Conservation (phyloP, 2,113 vertebrate species). For the Embiotoca jacksoni region DNA sequence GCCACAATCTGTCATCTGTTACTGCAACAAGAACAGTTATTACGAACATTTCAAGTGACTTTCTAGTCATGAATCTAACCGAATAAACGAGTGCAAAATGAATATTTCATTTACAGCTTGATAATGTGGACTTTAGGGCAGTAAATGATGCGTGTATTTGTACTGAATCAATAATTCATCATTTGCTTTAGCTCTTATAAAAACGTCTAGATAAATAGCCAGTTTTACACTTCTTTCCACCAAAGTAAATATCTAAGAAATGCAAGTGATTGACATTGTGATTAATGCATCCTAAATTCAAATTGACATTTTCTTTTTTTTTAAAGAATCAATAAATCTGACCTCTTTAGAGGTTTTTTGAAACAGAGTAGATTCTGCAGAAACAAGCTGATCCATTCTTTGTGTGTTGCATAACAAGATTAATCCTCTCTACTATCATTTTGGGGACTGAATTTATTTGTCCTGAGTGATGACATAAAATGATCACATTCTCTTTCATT, state of each 20-base stretch:
- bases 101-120: background rate
- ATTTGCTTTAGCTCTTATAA: too few species aligned
- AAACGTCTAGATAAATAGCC: too few species aligned
- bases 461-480: slow-evolving; percentile 9
- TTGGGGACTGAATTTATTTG: background rate
- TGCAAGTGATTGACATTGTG: background rate
- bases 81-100: background rate
- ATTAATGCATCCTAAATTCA: background rate
- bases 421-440: slow-evolving; percentile 41
- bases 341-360: background rate
- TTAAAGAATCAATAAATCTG: background rate
- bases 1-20: slow-evolving; percentile 34
- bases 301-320: background rate
- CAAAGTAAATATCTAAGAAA: background rate
- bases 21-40: background rate
- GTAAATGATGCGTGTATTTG: too few species aligned
- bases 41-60: background rate
- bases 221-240: background rate
- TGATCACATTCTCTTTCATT: background rate
- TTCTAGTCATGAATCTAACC: background rate
- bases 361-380: slow-evolving; percentile 7
- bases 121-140: too few species aligned
- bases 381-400: slow-evolving; percentile 27
- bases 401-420: slow-evolving; percentile 67
- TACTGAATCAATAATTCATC: background rate